Percentiles rank a stretch among this genome's conserved stretches.
These are phyloP conservation scores for Platycheirus albimanus DNA, from an alignment of 2,888 invertebrate genomes.

Conservation along the genomic window DNA sequence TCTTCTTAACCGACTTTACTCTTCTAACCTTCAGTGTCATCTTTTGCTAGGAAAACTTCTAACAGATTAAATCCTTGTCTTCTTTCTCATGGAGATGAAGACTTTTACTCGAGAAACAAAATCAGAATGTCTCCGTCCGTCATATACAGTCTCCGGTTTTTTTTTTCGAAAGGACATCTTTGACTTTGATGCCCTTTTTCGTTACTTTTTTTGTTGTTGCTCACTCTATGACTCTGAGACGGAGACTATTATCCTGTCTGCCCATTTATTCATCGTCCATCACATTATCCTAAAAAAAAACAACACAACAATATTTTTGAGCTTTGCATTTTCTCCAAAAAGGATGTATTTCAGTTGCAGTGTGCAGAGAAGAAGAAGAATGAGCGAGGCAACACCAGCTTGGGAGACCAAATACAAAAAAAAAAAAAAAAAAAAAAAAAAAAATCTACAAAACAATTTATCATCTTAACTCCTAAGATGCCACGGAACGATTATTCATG, in stretches of 20 bases:
- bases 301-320: conserved; percentile 46
- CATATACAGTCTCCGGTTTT: conserved; percentile 20
- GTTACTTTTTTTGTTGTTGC: conserved; percentile 9
- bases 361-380: no score
- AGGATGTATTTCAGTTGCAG: conserved; percentile 3
- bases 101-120: conserved; percentile 26
- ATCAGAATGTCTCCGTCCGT: conserved; percentile 23
- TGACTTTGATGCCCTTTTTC: conserved; percentile 63
- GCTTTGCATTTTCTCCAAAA: conserved; percentile 41
- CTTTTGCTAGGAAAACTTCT: conserved; percentile 22
- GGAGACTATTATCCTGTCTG: conserved; percentile 43
- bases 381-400: conserved; percentile 27
- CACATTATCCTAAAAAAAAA: conserved; percentile 44
- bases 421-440: conserved; percentile 10
- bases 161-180: conserved; percentile 34
- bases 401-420: background rate
- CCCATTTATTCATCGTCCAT: conserved; percentile 54
- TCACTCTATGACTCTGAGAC: background rate
- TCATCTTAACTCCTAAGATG: conserved; percentile 68
- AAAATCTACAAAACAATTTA: conserved; percentile 58
- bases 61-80: conserved; percentile 51
- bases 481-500: conserved; percentile 69
- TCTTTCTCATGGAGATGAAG: conserved; percentile 25
- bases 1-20: conserved; percentile 21
- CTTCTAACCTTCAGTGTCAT: conserved; percentile 1